Percentiles rank a stretch among this genome's conserved stretches.
These are phyloP conservation scores for Campoplex capitator DNA, from an alignment of 2,888 invertebrate genomes.

Conservation along the genomic window DNA sequence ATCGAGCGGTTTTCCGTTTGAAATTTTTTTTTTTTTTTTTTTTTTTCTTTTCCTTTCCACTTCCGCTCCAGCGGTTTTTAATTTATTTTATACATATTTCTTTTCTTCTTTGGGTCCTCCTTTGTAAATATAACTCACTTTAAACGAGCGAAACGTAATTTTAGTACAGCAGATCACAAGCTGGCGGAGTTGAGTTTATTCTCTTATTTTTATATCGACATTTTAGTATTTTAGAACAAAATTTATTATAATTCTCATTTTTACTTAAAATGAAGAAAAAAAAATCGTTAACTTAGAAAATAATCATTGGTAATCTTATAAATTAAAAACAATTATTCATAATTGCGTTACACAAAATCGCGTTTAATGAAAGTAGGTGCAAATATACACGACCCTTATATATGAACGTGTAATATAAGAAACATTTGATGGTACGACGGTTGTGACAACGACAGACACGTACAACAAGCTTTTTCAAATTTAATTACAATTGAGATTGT, in stretches of 20 bases:
- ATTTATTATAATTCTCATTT: neutral
- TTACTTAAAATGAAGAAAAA: too few species aligned
- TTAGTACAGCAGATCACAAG: neutral
- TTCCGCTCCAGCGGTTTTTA: slow-evolving; percentile 15
- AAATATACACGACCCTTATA: too few species aligned
- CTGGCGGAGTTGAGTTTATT: neutral
- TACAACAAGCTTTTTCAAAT: neutral
- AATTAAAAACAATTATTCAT: too few species aligned
- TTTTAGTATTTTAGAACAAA: neutral
- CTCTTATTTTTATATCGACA: neutral
- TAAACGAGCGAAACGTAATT: neutral
- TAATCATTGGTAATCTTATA: too few species aligned
- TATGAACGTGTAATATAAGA: too few species aligned
- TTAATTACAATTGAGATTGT: neutral
- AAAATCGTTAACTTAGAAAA: too few species aligned
- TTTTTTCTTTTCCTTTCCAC: neutral
- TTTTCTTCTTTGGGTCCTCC: neutral
- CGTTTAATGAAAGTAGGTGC: too few species aligned
- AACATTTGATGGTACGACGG: too few species aligned
- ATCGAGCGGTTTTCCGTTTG: slow-evolving; percentile 28
- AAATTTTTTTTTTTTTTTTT: neutral
- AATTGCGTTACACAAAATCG: too few species aligned
- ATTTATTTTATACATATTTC: slow-evolving; percentile 21
- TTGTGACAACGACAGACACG: too few species aligned
- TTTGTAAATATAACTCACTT: neutral